Conservation (phyloP, 2,113 vertebrate genomes). For the Onychostruthus taczanowskii region DNA sequence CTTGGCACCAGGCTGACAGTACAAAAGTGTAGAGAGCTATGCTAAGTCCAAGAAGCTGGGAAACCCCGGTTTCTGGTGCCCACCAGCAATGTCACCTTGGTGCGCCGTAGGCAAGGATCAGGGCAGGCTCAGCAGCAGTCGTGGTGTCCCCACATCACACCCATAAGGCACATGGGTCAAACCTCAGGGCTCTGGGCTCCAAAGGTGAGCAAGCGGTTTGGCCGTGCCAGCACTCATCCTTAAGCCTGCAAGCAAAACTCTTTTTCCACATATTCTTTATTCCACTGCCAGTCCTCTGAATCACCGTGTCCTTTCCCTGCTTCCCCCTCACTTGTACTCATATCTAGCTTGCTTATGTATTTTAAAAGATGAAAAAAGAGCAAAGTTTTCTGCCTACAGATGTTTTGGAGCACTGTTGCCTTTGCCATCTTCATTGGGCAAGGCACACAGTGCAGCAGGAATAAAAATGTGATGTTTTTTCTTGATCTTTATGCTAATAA, state of each 20-base stretch:
- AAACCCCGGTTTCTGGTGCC: background rate
- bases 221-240: background rate
- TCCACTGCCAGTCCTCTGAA: conserved; percentile 32
- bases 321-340: background rate
- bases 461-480: background rate
- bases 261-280: background rate
- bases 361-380: background rate
- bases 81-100: background rate
- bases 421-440: background rate
- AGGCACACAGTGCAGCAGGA: background rate
- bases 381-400: background rate
- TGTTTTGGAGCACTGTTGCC: background rate
- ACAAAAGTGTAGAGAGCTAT: background rate
- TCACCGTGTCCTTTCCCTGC: background rate
- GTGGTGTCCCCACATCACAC: background rate
- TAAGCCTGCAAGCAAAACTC: background rate
- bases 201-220: background rate
- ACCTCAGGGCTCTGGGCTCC: background rate
- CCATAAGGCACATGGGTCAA: background rate
- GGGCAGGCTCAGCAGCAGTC: background rate
- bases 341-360: background rate
- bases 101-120: accelerated
- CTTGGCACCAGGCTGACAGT: background rate
- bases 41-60: background rate
- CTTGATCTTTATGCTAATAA: background rate